Evolutionary conservation across 2,888 invertebrate species (phyloP), one percentile per base, ranked within the genome.

Genomic region (Elaeidobius kamerunicus): DNA sequence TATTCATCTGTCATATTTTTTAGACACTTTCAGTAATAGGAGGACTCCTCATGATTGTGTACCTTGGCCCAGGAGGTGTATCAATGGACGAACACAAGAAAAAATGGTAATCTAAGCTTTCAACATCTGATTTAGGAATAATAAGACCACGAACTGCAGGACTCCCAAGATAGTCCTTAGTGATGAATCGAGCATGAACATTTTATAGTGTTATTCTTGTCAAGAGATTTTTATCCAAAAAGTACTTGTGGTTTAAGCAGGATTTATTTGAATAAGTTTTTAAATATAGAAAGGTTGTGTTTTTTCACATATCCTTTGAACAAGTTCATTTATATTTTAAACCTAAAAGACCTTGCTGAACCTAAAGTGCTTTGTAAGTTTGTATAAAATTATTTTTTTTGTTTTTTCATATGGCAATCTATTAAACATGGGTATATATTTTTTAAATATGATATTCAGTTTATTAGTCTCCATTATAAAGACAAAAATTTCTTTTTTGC

Each of bases 51-150:
- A 92, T 99, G 88, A 96, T 99, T 63, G 98, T 99, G 9, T 92
- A 92, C 58, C 81, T 98, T 59, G 99, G 99, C 27, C 99, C 99
- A 30, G 99, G 99, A 55, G 96, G 95, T 50, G 96, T 97, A 32
- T 97, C 97, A 58, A 96, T 99, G 93, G 99, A 99, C 75, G 98
- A 98, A 71, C 96, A 98, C 78, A 99, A 99, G 79, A 99, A 99
- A 78, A 89, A 91, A 73, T 99, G 95, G 95, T 96, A 85, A 75
- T 2, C 20, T 16, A 16, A 44, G 19, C 12, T 12, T 20, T 19
- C 20, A 23, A 23, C 19, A 12, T 9, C 20, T 34, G 20, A 19
- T 34, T 43, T 43, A 34, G 9, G n/a, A 14, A 34, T 19, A 20
- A 19, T 11, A 3, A 27, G 19, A 19, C 4, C n/a, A 11, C 3